These are phyloP conservation scores for Enteromius argenteus DNA, from an alignment of 2,797 vertebrate genomes.

Conservation along the genomic window DNA sequence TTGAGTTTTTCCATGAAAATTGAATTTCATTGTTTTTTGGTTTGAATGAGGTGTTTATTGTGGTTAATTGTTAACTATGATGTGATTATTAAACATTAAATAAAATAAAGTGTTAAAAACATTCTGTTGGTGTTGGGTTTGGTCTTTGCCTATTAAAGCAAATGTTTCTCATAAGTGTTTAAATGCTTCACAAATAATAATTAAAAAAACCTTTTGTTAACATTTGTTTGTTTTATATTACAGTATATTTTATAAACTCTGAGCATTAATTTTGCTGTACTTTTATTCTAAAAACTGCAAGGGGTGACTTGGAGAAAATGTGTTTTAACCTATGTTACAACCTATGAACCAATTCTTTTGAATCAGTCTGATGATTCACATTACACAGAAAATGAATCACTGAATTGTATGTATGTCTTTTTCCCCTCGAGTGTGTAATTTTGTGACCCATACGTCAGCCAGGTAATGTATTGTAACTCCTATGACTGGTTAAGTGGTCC, in stretches of 20 bases:
- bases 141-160: background rate
- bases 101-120: conserved; percentile 66
- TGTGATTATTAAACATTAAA: conserved; percentile 84
- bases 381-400: background rate
- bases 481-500: too few species aligned
- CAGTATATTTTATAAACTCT: background rate
- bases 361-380: background rate
- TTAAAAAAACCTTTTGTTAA: too few species aligned
- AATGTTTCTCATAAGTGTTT: background rate
- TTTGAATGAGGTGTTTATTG: conserved; percentile 82
- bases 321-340: background rate
- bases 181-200: background rate
- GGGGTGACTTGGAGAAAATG: too few species aligned
- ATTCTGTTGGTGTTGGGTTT: background rate
- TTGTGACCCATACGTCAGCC: background rate
- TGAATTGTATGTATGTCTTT: background rate
- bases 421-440: background rate
- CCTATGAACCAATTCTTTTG: background rate
- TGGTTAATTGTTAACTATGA: conserved; percentile 86
- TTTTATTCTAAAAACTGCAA: background rate
- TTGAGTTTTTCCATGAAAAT: conserved; percentile 69
- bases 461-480: background rate
- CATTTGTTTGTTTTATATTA: conserved; percentile 26
- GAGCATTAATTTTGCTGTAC: background rate
- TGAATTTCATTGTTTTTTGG: conserved; percentile 66